Conservation (phyloP, 2,797 vertebrate genomes). For the Schizothorax lantsangensis region DNA sequence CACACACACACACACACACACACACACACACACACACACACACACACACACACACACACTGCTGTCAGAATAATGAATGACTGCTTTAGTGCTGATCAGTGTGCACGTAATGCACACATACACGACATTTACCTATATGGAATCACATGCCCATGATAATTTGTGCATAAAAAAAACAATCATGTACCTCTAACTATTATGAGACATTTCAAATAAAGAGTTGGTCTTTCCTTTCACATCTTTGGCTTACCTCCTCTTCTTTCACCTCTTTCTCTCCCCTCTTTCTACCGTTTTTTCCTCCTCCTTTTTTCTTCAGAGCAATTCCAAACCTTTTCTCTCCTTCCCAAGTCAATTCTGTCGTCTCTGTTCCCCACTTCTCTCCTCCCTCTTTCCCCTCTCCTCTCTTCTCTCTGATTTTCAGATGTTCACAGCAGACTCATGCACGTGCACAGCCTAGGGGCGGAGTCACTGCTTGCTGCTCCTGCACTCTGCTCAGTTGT, state of each 20-base stretch:
- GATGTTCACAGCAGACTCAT: constrained; percentile 70
- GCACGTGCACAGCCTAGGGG: constrained; percentile 71
- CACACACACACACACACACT: constrained; percentile 22
- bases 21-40: neutral
- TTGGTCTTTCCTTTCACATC: neutral
- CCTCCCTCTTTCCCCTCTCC: constrained; percentile 77
- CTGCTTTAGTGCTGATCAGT: constrained; percentile 20
- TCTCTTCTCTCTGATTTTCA: constrained; percentile 71
- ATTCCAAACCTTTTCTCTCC: constrained; percentile 51
- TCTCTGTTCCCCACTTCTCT: constrained; percentile 58
- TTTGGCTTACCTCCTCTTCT: constrained; percentile 38
- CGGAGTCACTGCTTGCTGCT: constrained; percentile 40
- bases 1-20: too few species aligned
- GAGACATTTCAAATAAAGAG: neutral
- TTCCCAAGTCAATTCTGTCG: constrained; percentile 41
- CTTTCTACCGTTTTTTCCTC: constrained; percentile 24
- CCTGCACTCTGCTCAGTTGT: constrained; percentile 50
- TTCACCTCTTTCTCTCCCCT: constrained; percentile 21
- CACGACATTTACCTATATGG: neutral
- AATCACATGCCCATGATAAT: constrained; percentile 49
- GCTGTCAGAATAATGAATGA: constrained; percentile 44
- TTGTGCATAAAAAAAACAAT: constrained; percentile 21
- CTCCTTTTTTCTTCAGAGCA: constrained; percentile 42
- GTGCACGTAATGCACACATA: constrained; percentile 18
- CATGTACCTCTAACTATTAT: neutral